These are phyloP conservation scores for Sinonovacula constricta DNA, from an alignment of 1,140 invertebrate genomes.

Conservation along the genomic window DNA sequence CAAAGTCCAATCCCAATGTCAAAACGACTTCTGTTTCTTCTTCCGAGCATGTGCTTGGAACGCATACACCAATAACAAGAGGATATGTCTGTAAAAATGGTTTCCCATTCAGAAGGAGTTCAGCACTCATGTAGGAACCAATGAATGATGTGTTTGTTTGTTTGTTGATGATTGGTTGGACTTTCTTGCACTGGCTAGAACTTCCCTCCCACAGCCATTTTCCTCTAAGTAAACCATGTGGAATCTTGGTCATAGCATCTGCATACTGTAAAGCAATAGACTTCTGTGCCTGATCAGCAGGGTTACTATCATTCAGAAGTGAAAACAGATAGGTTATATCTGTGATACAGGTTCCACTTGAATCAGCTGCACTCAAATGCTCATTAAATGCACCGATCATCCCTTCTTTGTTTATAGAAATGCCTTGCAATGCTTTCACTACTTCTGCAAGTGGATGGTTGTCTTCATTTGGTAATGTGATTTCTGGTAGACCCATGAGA, in stretches of 20 bases:
- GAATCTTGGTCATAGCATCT: constrained; percentile 38
- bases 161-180: constrained; percentile 5
- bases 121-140: constrained; percentile 8
- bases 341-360: neutral
- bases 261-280: neutral
- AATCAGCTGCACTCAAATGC: neutral
- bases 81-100: constrained; percentile 12
- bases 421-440: too few relatives aligned
- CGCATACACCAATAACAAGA: constrained; percentile 32
- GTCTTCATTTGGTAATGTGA: too few relatives aligned
- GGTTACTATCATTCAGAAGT: too few relatives aligned
- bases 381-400: too few relatives aligned
- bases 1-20: too few relatives aligned
- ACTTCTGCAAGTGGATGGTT: too few relatives aligned
- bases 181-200: constrained; percentile 34
- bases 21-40: constrained; percentile 7
- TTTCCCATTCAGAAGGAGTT: constrained; percentile 14
- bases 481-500: too few relatives aligned
- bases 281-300: too few relatives aligned
- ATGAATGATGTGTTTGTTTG: constrained; percentile 9
- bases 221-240: constrained; percentile 32
- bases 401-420: too few relatives aligned
- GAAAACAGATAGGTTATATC: too few relatives aligned
- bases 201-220: constrained; percentile 45
- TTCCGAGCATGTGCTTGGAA: constrained; percentile 41